Evolutionary conservation across 2,797 vertebrate species (phyloP), one percentile per base, ranked within the genome.

Genomic region (Ctenosaura bakeri): DNA sequence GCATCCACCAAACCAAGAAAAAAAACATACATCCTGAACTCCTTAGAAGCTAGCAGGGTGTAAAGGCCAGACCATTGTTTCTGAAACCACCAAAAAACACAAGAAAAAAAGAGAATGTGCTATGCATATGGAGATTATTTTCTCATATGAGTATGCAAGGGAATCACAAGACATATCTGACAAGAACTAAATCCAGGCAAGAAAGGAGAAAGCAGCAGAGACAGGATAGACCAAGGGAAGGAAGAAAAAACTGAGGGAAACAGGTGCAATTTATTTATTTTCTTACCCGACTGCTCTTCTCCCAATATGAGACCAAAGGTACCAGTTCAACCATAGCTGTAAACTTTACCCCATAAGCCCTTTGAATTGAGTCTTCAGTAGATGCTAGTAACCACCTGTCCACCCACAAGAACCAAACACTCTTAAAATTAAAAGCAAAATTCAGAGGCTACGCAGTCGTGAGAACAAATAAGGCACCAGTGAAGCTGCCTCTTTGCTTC

Each of bases 1-100:
- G 73, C 35, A 8, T 54, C 54, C 35, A 76, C 6, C 8, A 62
- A 86, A 26, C n/a, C 14, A 13, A 38, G 64, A 38, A 3, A 42
- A 32, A n/a, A 76, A 10, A 50, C 50, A 24, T 66, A 66, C 42
- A 76, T 52, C n/a, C 74, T 24, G 10, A 78, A 87, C 54, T 77
- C 35, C 76, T 64, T 79, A 79, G 64, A 78, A 66, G 59, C 69
- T 56, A n/a, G 69, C 20, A 86, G 71, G n/a, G 71, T 22, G 10
- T 16, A 74, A 86, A 86, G 69, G 59, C 42, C 85, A 86, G 73
- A 26, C 54, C 46, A 78, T 87, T 78, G 16, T 56, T 52, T 52
- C 77, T 52, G 62, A 69, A 88, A 88, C 16, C 14, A 52, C 59
- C n/a, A n/a, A 52, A 20, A 88, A 13, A 46, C 3, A 59, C 32